Evolutionary conservation across 2,888 invertebrate genomes (phyloP).

Genomic region (Clepsis dumicolana): DNA sequence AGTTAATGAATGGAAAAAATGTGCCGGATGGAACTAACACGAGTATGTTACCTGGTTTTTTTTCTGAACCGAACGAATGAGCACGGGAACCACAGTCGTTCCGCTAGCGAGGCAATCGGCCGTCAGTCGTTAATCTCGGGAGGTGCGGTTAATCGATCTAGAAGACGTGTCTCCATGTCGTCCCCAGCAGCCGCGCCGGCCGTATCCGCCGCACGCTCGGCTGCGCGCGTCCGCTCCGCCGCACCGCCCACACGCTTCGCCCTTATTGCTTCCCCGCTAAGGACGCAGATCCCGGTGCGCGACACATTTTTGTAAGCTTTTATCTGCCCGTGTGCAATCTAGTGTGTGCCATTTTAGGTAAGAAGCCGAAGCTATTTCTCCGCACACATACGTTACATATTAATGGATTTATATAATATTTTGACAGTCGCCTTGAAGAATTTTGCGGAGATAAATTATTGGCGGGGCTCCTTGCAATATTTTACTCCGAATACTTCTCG

Average conservation of each 20-base stretch:
- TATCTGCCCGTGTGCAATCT: slow-evolving; percentile 42
- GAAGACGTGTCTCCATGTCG: neutral
- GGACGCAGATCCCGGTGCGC: slow-evolving; percentile 11
- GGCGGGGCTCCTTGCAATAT: slow-evolving; percentile 25
- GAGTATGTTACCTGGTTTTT: no score
- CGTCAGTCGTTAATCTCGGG: slow-evolving; percentile 8
- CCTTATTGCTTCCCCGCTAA: slow-evolving; percentile 21
- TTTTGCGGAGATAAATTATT: slow-evolving; percentile 34
- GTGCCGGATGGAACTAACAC: no score
- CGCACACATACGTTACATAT: slow-evolving; percentile 42
- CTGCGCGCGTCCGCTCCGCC: slow-evolving; percentile 32
- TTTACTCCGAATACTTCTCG: slow-evolving; percentile 30
- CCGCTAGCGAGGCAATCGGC: slow-evolving; percentile 17
- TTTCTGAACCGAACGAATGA: neutral
- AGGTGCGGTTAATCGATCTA: slow-evolving; percentile 3
- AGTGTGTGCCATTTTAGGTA: slow-evolving; percentile 39
- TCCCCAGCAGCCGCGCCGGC: slow-evolving; percentile 5
- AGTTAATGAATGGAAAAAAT: no score
- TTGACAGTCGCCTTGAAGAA: slow-evolving; percentile 38
- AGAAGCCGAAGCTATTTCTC: slow-evolving; percentile 37
- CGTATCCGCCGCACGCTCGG: slow-evolving; percentile 39
- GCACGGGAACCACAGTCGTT: neutral
- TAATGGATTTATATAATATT: slow-evolving; percentile 42
- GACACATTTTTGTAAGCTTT: slow-evolving; percentile 41
- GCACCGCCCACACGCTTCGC: slow-evolving; percentile 15